These are phyloP conservation scores for Carlito syrichta DNA, from an alignment of 2,113 vertebrate genomes.

Conservation along the genomic window DNA sequence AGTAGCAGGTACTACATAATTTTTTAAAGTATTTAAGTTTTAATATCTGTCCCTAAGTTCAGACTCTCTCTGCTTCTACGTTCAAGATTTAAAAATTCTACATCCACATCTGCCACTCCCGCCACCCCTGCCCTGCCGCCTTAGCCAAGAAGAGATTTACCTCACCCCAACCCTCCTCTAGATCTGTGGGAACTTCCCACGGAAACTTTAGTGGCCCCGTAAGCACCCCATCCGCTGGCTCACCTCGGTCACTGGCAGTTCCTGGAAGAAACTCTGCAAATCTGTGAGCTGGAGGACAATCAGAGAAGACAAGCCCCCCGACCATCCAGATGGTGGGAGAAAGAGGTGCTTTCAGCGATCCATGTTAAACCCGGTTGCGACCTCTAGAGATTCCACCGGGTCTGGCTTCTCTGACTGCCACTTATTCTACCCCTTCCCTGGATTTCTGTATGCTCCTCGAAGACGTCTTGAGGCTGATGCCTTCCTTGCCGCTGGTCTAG, in stretches of 20 bases:
- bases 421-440: slow-evolving; percentile 37
- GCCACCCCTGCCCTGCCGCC: too few relatives aligned
- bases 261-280: background rate
- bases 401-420: background rate
- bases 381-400: background rate
- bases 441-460: background rate
- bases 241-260: slow-evolving; percentile 49
- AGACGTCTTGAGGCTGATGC: background rate
- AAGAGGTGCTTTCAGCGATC: slow-evolving; percentile 22
- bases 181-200: background rate
- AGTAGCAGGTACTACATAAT: background rate
- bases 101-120: too few relatives aligned
- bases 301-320: slow-evolving; percentile 21
- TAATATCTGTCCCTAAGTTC: background rate
- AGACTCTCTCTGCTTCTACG: background rate
- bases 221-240: background rate
- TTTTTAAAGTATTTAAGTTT: background rate
- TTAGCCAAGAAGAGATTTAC: background rate
- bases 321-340: background rate
- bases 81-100: background rate
- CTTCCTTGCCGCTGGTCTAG: background rate
- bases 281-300: slow-evolving; percentile 30
- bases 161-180: background rate
- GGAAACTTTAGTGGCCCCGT: background rate
- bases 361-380: slow-evolving; percentile 7